Percentiles rank a stretch among this genome's conserved stretches.
These are phyloP conservation scores for Proales similis DNA, from an alignment of 1,140 invertebrate genomes.

Conservation along the genomic window DNA sequence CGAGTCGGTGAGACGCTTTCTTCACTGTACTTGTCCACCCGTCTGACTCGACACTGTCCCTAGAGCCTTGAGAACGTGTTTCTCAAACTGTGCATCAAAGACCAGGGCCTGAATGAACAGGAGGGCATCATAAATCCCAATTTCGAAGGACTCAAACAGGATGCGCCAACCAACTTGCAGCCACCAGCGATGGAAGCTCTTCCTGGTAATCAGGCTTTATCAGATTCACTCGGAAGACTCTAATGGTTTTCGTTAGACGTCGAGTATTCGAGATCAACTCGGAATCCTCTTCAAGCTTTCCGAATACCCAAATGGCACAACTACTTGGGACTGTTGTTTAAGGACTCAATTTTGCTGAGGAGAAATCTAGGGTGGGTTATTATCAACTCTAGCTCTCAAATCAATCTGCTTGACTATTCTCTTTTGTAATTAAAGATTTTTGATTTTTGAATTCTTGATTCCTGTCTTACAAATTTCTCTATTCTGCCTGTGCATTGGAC, in stretches of 20 bases:
- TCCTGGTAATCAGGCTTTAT: no score
- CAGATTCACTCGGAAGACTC: not conserved
- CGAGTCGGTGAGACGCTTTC: conserved; percentile 40
- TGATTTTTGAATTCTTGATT: conserved; percentile 74
- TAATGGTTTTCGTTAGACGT: not conserved
- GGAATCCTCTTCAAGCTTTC: conserved; percentile 6
- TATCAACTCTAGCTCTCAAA: not conserved
- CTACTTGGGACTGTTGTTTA: conserved; percentile 67
- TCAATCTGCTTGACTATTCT: not conserved
- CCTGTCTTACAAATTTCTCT: conserved; percentile 87
- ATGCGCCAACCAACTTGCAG: conserved; percentile 4
- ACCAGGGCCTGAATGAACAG: conserved; percentile 40
- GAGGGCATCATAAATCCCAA: conserved; percentile 11
- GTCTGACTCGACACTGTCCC: conserved; percentile 51
- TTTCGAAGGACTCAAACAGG: not conserved
- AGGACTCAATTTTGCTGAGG: conserved; percentile 85
- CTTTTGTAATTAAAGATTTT: conserved; percentile 42
- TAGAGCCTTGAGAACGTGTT: conserved; percentile 84
- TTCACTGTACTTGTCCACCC: not conserved
- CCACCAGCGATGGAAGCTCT: not conserved
- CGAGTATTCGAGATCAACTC: conserved; percentile 12
- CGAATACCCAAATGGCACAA: conserved; percentile 39
- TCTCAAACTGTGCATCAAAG: conserved; percentile 68
- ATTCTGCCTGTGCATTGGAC: conserved; percentile 85
- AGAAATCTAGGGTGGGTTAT: conserved; percentile 73